Conservation (phyloP, 2,888 invertebrate genomes). For the Bombylius discolor region DNA sequence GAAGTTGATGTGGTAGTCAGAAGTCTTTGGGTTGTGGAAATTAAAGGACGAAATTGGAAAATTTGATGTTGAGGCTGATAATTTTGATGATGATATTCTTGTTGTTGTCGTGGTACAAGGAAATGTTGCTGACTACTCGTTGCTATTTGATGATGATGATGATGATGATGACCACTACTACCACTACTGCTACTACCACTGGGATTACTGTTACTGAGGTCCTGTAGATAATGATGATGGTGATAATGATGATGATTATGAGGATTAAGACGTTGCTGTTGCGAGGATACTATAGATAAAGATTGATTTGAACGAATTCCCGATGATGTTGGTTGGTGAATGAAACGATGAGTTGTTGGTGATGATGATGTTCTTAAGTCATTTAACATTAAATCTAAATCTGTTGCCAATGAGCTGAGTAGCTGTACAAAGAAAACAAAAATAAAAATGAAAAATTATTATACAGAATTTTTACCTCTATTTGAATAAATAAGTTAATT, state of each 20-base stretch:
- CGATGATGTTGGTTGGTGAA: slow-evolving; percentile 16
- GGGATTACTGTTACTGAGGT: slow-evolving; percentile 1
- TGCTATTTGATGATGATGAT: neutral
- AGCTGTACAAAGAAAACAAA: slow-evolving; percentile 45
- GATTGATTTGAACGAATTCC: slow-evolving; percentile 11
- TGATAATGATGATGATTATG: neutral
- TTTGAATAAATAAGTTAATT: no score
- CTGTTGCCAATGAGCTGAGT: slow-evolving; percentile 67
- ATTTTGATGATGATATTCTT: slow-evolving; percentile 15
- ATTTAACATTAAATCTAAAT: slow-evolving; percentile 74
- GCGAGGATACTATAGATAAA: slow-evolving; percentile 17
- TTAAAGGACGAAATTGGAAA: slow-evolving; percentile 2
- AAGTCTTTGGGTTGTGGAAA: slow-evolving; percentile 8
- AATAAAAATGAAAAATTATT: neutral
- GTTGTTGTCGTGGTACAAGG: slow-evolving; percentile 4
- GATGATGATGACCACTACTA: neutral
- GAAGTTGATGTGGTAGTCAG: slow-evolving; percentile 10
- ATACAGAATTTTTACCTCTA: no score
- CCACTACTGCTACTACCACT: neutral
- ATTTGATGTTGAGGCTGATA: slow-evolving; percentile 12
- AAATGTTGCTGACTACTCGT: no score
- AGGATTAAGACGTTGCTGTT: slow-evolving; percentile 3
- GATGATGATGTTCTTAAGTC: slow-evolving; percentile 60
- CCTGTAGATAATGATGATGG: slow-evolving; percentile 9
- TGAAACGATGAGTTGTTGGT: slow-evolving; percentile 12